Evolutionary conservation across 1,140 invertebrate species (phyloP).

Genomic region (Drosophila pectinifera): DNA sequence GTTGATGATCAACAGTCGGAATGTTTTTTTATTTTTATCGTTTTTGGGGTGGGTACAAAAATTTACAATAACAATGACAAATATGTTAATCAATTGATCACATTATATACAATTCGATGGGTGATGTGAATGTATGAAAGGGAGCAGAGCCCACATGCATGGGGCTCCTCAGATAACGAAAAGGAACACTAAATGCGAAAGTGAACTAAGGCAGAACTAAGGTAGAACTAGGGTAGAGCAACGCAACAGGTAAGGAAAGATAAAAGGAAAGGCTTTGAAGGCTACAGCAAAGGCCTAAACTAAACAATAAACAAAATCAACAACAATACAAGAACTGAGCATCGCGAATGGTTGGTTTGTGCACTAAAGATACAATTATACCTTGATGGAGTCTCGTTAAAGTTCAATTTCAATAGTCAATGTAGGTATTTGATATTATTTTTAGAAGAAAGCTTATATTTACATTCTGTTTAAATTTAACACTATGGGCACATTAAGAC

Average conservation of each 20-base stretch:
- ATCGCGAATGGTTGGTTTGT: not conserved
- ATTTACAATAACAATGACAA: slow-evolving; percentile 79
- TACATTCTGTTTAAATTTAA: too few species aligned
- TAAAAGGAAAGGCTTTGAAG: not conserved
- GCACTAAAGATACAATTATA: slow-evolving; percentile 11
- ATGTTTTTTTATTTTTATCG: slow-evolving; percentile 57
- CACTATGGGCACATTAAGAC: not conserved
- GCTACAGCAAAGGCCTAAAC: slow-evolving; percentile 6
- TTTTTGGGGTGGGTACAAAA: slow-evolving; percentile 67
- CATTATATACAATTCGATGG: slow-evolving; percentile 77
- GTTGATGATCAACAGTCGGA: slow-evolving; percentile 69
- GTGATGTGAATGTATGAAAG: slow-evolving; percentile 33
- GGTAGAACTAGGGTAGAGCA: not conserved
- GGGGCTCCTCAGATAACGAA: too few species aligned
- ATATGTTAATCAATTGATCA: slow-evolving; percentile 79
- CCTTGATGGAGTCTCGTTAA: not conserved
- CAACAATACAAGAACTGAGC: slow-evolving; percentile 30
- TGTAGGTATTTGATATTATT: not conserved
- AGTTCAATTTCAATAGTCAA: not conserved
- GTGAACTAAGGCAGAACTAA: not conserved
- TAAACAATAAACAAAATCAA: slow-evolving; percentile 28
- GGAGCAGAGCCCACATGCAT: slow-evolving; percentile 26
- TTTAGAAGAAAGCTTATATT: not conserved
- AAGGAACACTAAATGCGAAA: not conserved
- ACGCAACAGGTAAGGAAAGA: not conserved